Conservation (phyloP, 2,113 vertebrate genomes). For the Sturnira hondurensis region DNA sequence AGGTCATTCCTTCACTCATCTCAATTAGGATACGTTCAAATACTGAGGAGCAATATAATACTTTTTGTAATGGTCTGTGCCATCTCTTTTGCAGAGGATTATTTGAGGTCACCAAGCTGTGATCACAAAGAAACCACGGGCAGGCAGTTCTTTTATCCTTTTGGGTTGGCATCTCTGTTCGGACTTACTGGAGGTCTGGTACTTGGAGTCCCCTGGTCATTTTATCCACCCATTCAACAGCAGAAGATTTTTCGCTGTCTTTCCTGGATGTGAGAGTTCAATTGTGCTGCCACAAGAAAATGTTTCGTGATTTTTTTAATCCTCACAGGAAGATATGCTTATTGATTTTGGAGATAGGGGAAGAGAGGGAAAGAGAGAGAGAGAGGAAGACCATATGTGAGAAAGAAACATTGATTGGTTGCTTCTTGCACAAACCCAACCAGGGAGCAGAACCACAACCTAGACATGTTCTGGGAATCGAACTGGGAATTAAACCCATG, state of each 20-base stretch:
- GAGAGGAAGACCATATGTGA: neutral
- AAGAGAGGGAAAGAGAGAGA: no score
- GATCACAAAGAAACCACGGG: neutral
- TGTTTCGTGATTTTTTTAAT: neutral
- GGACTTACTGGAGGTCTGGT: neutral
- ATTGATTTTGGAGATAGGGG: no score
- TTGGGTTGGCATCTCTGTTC: neutral
- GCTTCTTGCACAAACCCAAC: no score
- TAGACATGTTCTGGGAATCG: no score
- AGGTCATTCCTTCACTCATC: slow-evolving; percentile 25
- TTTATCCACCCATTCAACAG: neutral
- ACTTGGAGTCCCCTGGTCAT: neutral
- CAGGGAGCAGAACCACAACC: no score
- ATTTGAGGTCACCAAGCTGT: neutral
- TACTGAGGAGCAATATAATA: neutral
- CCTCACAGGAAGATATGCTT: no score
- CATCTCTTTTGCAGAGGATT: slow-evolving; percentile 11
- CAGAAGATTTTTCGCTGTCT: neutral
- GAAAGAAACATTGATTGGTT: no score
- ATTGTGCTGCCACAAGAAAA: neutral
- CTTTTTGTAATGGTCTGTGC: neutral
- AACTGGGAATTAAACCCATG: no score
- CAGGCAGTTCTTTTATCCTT: neutral
- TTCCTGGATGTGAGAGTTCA: slow-evolving; percentile 8
- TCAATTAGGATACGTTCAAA: slow-evolving; percentile 18